Evolutionary conservation across 53 echinoderm and acorn worm genomes (phyloP).

Genomic region (Glandiceps talaboti): DNA sequence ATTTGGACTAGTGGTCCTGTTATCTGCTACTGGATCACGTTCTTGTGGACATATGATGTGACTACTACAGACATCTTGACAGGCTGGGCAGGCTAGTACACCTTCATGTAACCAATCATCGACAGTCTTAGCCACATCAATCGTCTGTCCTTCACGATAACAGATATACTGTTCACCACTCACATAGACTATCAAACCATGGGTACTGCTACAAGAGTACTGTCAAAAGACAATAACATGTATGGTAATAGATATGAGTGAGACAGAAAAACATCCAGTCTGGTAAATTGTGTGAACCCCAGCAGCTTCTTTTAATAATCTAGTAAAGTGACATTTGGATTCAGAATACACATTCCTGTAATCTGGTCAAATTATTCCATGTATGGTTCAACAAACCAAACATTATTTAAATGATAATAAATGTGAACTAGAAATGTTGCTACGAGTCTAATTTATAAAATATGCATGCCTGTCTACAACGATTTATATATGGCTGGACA

Average conservation of each 20-base stretch:
- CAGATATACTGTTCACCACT: constrained; percentile 50
- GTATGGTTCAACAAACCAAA: no score
- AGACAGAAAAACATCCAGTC: no score
- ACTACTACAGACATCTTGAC: constrained; percentile 54
- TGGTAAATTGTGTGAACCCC: no score
- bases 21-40: not conserved
- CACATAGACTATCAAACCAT: constrained; percentile 53
- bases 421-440: no score
- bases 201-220: constrained; percentile 19
- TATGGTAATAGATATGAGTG: not conserved
- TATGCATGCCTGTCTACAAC: no score
- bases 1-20: not conserved
- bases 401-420: no score
- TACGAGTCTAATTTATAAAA: no score
- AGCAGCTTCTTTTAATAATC: no score
- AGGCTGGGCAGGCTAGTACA: constrained; percentile 51
- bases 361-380: no score
- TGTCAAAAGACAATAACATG: not conserved
- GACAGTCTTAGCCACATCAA: constrained; percentile 36
- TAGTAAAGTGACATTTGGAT: no score
- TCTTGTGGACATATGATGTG: constrained; percentile 9
- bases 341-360: no score
- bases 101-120: constrained; percentile 49
- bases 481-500: no score
- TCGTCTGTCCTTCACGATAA: constrained; percentile 30